phyloP scores from a whole-genome alignment of 1,140 invertebrate species.

The Argopecten irradians region DNA sequence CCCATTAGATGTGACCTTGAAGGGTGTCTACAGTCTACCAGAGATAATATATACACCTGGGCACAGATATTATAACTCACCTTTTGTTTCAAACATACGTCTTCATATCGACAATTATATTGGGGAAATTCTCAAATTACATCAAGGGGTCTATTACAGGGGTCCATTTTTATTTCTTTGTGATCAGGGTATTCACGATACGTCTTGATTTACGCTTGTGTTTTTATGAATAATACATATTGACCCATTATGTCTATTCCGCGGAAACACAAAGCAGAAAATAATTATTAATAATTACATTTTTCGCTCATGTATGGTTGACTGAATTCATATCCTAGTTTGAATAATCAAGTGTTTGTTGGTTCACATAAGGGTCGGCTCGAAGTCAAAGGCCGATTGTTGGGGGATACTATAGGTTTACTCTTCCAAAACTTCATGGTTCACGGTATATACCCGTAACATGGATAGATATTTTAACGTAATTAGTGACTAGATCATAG shows the following conservation, averaged over 20 bases:
- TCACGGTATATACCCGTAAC: background rate
- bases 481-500: background rate
- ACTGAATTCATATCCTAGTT: background rate
- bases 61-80: background rate
- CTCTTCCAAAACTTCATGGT: background rate
- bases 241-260: background rate
- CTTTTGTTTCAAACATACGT: background rate
- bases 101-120: background rate
- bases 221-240: slow-evolving; percentile 19
- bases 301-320: background rate
- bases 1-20: background rate
- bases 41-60: background rate
- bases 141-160: background rate
- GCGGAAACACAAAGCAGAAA: background rate
- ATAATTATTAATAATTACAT: slow-evolving; percentile 20
- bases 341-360: background rate
- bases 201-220: background rate
- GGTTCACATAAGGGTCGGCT: background rate
- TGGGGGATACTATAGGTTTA: background rate
- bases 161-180: background rate
- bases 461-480: background rate
- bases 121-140: background rate
- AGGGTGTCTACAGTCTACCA: background rate
- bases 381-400: background rate
- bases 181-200: background rate